Evolutionary conservation across 2,113 vertebrate species (phyloP).

Genomic region (Aptenodytes forsteri): DNA sequence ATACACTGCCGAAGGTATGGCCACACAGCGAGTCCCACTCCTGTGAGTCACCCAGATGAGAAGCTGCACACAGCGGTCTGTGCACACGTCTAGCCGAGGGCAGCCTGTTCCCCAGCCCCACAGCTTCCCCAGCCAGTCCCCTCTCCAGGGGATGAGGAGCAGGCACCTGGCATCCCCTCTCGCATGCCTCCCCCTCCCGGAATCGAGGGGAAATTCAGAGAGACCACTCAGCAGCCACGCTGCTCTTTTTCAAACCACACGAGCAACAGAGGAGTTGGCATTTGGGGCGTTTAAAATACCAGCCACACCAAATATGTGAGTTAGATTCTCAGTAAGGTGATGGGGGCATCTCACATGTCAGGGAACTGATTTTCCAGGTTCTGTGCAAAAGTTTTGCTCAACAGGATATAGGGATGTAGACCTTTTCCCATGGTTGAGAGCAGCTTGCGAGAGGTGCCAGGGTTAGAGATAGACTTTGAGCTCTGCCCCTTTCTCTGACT

Average conservation of each 20-base stretch:
- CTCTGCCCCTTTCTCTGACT: neutral
- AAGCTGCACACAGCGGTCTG: neutral
- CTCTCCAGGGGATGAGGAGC: neutral
- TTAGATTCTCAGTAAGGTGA: neutral
- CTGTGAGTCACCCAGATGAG: neutral
- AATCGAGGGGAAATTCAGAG: neutral
- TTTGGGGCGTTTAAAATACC: neutral
- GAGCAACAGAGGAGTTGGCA: fast-evolving
- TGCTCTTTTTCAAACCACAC: fast-evolving
- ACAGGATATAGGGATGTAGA: fast-evolving
- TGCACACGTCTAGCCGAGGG: neutral
- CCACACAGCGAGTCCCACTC: neutral
- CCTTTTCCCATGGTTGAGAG: neutral
- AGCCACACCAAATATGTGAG: fast-evolving
- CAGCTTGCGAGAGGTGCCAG: neutral
- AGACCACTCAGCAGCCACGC: fast-evolving
- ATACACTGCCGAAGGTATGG: neutral
- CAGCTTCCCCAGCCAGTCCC: fast-evolving
- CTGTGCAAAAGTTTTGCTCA: neutral
- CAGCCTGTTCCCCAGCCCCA: neutral
- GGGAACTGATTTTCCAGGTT: neutral
- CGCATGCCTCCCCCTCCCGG: neutral
- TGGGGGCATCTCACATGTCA: fast-evolving
- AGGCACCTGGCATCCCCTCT: neutral
- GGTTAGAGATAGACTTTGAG: neutral